Percentiles rank a stretch among this genome's conserved stretches.
Evolutionary conservation across 1,140 invertebrate species (phyloP).

Genomic region (Pararge aegeria): DNA sequence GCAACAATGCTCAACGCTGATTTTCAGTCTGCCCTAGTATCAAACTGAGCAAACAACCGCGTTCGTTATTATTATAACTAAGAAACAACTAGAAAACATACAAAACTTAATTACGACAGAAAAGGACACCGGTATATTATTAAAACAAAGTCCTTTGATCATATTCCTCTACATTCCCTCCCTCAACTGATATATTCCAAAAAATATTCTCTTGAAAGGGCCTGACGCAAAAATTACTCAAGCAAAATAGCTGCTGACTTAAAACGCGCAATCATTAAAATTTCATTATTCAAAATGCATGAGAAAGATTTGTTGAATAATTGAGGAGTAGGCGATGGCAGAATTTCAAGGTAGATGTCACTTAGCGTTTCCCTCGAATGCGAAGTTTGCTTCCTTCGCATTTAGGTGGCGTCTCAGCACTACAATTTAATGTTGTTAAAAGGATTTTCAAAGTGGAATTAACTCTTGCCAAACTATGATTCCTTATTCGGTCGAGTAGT

Average conservation of each 20-base stretch:
- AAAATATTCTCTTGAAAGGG: background rate
- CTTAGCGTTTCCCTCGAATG: conserved; percentile 32
- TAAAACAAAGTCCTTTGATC: too few relatives aligned
- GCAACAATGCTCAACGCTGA: too few relatives aligned
- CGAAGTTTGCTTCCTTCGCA: conserved; percentile 10
- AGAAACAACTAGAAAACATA: too few relatives aligned
- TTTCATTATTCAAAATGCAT: conserved; percentile 66
- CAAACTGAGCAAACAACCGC: too few relatives aligned
- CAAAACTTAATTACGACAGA: too few relatives aligned
- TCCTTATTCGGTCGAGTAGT: too few relatives aligned
- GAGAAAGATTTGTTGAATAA: conserved; percentile 63
- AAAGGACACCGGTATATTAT: too few relatives aligned
- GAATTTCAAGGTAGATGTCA: conserved; percentile 34
- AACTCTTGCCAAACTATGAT: background rate
- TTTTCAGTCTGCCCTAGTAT: too few relatives aligned
- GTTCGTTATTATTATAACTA: too few relatives aligned
- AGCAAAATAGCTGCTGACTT: conserved; percentile 39
- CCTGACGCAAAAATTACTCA: background rate
- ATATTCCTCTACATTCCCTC: too few relatives aligned
- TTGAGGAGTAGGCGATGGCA: conserved; percentile 45
- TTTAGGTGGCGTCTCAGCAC: conserved; percentile 2
- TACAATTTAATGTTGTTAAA: conserved; percentile 10
- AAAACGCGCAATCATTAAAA: conserved; percentile 52
- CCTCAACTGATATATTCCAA: background rate
- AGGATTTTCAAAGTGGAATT: conserved; percentile 5